Evolutionary conservation across 2,113 vertebrate genomes (phyloP), one percentile per base, ranked within the genome.

Genomic region (Corythornis vintsioides): DNA sequence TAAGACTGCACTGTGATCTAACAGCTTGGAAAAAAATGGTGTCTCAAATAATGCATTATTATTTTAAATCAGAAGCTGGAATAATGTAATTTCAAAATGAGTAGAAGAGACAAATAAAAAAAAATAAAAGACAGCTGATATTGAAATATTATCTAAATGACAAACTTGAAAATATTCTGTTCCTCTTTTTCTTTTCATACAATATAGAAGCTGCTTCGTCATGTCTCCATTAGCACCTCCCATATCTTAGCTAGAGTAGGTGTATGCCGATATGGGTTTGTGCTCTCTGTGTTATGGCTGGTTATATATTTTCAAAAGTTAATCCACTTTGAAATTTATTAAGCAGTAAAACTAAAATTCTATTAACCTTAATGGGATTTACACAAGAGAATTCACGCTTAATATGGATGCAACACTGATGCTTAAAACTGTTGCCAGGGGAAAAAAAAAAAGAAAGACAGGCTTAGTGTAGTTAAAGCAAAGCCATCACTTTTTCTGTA

Each of bases 341-440:
- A 89, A 95, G 92, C 80, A 91, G 71, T 95, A 92, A 93, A 92
- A 92, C 57, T 96, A 86, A 94, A 96, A 96, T 96, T 96, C 89
- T 87, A 93, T 96, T 95, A 96, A 89, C 50, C 77, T 92, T 94
- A 94, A 95, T 92, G 79, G 75, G 92, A 92, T 90, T 94, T 97
- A 83, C 95, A 93, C 25, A 1, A 59, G 93, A 50, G 93, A 92
- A 95, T 94, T 95, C 80, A 70, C 74, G 77, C 89, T 95, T 95
- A 95, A 86, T 95, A 86, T 38, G 80, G 57, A 95, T 93, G 83
- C 69, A 90, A 76, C 55, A 50, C 85, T 65, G 59, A 72, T 71
- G 73, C 76, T 89, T 80, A 73, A 96, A 87, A 93, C 72, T 75
- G 56, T 78, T 95, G 82, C 91, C 83, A 96, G 75, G 35, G 38